Evolutionary conservation across 2,888 invertebrate species (phyloP), one percentile per base, ranked within the genome.

Genomic region (Drosophila helvetica): DNA sequence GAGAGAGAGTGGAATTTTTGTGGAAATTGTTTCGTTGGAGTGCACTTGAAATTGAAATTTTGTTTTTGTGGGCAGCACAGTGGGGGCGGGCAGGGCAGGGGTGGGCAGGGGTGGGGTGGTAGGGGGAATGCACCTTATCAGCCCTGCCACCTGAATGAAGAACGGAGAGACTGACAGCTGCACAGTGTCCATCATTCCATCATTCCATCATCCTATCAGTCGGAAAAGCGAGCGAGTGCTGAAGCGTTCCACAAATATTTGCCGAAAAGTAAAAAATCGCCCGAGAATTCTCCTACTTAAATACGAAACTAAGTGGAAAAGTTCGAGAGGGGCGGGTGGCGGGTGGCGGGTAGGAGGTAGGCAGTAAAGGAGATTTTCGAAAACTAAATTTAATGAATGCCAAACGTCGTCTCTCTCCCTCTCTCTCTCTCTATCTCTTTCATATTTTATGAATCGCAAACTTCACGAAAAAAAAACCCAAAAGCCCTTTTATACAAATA

Each of bases 31-130:
- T 87, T 69, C 74, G 42, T 50, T 38, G 38, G 75, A 86, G 88
- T 78, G 88, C 85, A 81, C 87, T 84, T 88, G 75, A 75, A 88
- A 87, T 88, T 88, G 85, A 88, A 88, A 84, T 86, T 61, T 68
- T 62, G 72, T 66, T 61, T 61, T 64, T 56, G 59, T 25, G 27
- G 25, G 10, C 33, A 43, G 66, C 10, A 30, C 1, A 4, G 33
- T 0, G 0, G 12, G 12, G 10, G 33, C 3, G 9, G 9, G 30
- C 7, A 3, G 10, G 10, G 30, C 9, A 3, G 33, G 33, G 1
- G 12, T 0, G 3, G 30, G 30, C 2, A 19, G 45, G n/a, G 7
- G 38, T 18, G 52, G 33, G 18, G 17, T 47, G 6, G 54, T 18
- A 8, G 25, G 27, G 15, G 80, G 5, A 22, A 22, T 22, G 22